Evolutionary conservation across 2,888 invertebrate species (phyloP).

Genomic region (Agrotis ipsilon): DNA sequence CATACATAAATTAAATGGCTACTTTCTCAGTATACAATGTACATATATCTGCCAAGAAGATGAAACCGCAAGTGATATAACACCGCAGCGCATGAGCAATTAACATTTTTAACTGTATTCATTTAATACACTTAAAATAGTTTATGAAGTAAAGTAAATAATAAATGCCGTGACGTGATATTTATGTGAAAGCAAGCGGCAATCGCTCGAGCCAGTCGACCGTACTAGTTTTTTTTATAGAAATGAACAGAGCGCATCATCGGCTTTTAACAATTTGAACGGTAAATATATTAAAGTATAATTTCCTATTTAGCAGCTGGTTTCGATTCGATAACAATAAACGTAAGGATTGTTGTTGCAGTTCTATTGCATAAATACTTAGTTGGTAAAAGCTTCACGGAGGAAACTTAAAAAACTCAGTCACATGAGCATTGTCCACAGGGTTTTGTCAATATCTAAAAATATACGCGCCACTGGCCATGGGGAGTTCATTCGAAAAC

Average conservation of each 20-base stretch:
- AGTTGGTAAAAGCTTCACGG: background rate
- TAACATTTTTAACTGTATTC: slow-evolving; percentile 24
- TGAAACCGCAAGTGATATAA: slow-evolving; percentile 44
- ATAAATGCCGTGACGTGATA: slow-evolving; percentile 45
- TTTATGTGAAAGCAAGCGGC: slow-evolving; percentile 53
- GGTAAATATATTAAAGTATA: slow-evolving; percentile 30
- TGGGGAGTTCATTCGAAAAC: background rate
- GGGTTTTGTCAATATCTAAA: slow-evolving; percentile 15
- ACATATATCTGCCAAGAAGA: slow-evolving; percentile 6
- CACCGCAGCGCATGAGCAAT: slow-evolving; percentile 10
- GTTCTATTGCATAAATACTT: background rate
- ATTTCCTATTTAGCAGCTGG: slow-evolving; percentile 11
- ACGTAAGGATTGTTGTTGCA: background rate
- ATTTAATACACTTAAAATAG: slow-evolving; percentile 35
- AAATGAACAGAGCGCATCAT: slow-evolving; percentile 45
- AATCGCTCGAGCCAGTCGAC: slow-evolving; percentile 38
- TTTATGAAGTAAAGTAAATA: slow-evolving; percentile 52
- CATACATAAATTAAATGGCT: too few relatives aligned
- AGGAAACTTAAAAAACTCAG: background rate
- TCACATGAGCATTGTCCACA: background rate
- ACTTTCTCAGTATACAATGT: slow-evolving; percentile 2
- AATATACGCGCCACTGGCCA: background rate
- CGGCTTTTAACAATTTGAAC: slow-evolving; percentile 41
- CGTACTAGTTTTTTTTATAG: slow-evolving; percentile 43
- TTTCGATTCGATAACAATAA: background rate